phyloP scores from a whole-genome alignment of 2,797 vertebrate species.

The Malurus splendens region DNA sequence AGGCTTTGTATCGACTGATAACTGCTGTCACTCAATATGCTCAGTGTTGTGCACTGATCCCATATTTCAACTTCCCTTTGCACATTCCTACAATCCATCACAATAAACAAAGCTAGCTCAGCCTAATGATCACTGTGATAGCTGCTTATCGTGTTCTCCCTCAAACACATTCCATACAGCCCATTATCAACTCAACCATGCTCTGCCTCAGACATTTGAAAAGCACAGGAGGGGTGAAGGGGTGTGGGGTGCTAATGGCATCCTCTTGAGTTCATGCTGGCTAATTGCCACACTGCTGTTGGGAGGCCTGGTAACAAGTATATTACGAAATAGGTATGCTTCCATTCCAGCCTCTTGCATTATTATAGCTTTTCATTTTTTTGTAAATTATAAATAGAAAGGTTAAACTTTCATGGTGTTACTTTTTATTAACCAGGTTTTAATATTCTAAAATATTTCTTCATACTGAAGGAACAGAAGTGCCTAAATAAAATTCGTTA shows the following conservation, averaged over 20 bases:
- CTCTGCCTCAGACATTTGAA: not conserved
- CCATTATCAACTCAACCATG: not conserved
- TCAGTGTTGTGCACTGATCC: not conserved
- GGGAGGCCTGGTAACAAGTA: not conserved
- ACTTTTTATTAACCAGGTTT: not conserved
- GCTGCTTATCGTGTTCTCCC: not conserved
- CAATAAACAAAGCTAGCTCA: not conserved
- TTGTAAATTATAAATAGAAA: not conserved
- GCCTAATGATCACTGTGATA: not conserved
- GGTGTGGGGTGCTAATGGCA: not conserved
- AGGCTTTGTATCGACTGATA: not conserved
- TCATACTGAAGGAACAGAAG: not conserved
- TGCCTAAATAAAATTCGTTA: not conserved
- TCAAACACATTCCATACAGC: not conserved
- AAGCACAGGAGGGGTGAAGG: fast-evolving
- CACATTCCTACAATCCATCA: not conserved
- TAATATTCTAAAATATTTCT: not conserved
- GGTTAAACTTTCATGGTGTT: not conserved
- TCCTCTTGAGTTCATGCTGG: not conserved
- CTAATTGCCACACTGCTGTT: not conserved
- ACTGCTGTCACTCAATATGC: not conserved
- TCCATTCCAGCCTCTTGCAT: not conserved
- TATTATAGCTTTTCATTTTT: not conserved
- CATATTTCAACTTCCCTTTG: not conserved
- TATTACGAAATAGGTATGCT: not conserved